phyloP scores from a whole-genome alignment of 2,888 invertebrate genomes.

The Drosophila nigricruria region DNA sequence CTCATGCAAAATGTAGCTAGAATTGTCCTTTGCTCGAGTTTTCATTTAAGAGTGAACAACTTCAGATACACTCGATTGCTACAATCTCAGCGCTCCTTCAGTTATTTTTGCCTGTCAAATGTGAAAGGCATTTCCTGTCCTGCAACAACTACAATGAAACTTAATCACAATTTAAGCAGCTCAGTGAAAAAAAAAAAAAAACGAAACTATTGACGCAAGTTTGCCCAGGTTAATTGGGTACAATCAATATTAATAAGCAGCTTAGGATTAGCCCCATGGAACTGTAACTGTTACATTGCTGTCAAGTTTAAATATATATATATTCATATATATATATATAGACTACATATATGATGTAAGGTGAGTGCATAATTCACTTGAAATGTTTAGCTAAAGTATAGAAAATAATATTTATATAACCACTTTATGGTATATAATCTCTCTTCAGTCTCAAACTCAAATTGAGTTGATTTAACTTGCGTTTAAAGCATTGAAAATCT shows the following conservation, averaged over 20 bases:
- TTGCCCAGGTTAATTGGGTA: conserved; percentile 1
- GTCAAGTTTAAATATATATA: neutral
- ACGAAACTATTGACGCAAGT: conserved; percentile 2
- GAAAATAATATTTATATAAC: neutral
- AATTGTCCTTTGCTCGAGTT: neutral
- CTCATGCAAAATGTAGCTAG: neutral
- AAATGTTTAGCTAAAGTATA: too few relatives aligned
- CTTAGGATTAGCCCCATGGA: conserved; percentile 4
- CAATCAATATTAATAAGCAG: conserved; percentile 15
- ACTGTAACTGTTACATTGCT: neutral
- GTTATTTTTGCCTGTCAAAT: neutral
- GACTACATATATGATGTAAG: neutral
- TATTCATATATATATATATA: neutral
- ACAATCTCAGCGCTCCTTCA: neutral
- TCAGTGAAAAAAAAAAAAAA: neutral
- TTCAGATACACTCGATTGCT: neutral
- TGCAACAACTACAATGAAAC: neutral
- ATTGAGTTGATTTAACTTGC: neutral
- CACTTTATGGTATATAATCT: neutral
- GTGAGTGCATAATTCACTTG: too few relatives aligned
- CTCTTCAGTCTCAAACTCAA: too few relatives aligned
- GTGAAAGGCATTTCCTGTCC: neutral
- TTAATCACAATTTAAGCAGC: conserved; percentile 5
- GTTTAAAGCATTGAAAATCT: neutral
- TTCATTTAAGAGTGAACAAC: neutral